Conservation (phyloP, 2,888 invertebrate species). For the Rhopalosiphum nymphaeae region DNA sequence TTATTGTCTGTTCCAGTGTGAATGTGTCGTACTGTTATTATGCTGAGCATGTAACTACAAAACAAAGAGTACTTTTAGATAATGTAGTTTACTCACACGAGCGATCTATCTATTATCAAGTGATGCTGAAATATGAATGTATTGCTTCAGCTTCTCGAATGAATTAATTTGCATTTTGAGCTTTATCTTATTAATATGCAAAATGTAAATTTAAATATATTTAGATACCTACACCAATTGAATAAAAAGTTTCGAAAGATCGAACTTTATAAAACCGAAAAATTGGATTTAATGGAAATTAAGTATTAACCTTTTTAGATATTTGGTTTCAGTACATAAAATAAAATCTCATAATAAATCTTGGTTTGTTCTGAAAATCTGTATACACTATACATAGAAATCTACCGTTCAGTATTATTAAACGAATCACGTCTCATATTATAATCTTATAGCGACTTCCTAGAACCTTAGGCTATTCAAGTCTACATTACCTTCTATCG, state of each 20-base stretch:
- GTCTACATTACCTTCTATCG: slow-evolving; percentile 18
- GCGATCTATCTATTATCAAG: slow-evolving; percentile 27
- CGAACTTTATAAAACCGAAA: neutral
- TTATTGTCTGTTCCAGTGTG: neutral
- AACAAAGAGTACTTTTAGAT: slow-evolving; percentile 28
- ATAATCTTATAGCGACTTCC: slow-evolving; percentile 34
- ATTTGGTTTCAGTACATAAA: neutral
- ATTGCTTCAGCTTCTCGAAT: slow-evolving; percentile 29
- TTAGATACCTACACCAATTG: neutral
- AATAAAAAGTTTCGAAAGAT: neutral
- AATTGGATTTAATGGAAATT: slow-evolving; percentile 32
- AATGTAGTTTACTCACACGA: slow-evolving; percentile 18
- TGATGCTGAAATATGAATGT: slow-evolving; percentile 4
- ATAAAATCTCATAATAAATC: slow-evolving; percentile 18
- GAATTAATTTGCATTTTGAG: slow-evolving; percentile 31
- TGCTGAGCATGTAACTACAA: neutral
- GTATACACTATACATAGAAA: neutral
- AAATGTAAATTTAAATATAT: neutral
- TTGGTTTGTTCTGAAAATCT: slow-evolving; percentile 23
- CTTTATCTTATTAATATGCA: slow-evolving; percentile 44
- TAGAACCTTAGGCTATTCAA: neutral
- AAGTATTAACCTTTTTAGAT: neutral
- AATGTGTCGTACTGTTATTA: neutral
- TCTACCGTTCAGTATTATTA: slow-evolving; percentile 28
- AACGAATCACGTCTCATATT: slow-evolving; percentile 49